phyloP scores from a whole-genome alignment of 1,140 invertebrate species.

The Drepana arcuata region DNA sequence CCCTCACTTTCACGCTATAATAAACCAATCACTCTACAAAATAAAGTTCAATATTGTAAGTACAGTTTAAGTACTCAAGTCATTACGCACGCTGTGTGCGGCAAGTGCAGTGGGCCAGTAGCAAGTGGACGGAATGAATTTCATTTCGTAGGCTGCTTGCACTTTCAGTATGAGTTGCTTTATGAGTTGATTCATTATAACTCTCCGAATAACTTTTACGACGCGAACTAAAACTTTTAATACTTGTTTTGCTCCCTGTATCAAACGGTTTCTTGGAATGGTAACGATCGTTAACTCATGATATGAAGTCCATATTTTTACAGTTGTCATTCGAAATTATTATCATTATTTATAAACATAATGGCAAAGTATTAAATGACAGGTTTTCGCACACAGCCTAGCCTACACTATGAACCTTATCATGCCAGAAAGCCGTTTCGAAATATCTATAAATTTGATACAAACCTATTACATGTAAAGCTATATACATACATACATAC shows the following conservation, averaged over 20 bases:
- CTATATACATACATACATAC: no score
- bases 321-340: no score
- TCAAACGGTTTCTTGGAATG: conserved; percentile 11
- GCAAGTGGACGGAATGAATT: conserved; percentile 51
- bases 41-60: conserved; percentile 15
- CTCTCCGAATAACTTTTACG: conserved; percentile 30
- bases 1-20: conserved; percentile 8
- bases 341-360: no score
- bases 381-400: no score
- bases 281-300: not conserved
- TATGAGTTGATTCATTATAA: conserved; percentile 39
- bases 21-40: conserved; percentile 5
- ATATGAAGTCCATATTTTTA: no score
- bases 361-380: no score
- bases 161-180: conserved; percentile 55
- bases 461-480: no score
- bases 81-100: no score
- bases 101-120: conserved; percentile 49
- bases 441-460: no score
- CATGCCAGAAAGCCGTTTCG: no score
- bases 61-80: no score
- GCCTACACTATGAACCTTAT: no score
- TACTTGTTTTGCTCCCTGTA: conserved; percentile 10
- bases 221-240: conserved; percentile 6
- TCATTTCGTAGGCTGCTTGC: conserved; percentile 55